These are phyloP conservation scores for Zosterops borbonicus DNA, from an alignment of 2,113 vertebrate genomes.

Conservation along the genomic window DNA sequence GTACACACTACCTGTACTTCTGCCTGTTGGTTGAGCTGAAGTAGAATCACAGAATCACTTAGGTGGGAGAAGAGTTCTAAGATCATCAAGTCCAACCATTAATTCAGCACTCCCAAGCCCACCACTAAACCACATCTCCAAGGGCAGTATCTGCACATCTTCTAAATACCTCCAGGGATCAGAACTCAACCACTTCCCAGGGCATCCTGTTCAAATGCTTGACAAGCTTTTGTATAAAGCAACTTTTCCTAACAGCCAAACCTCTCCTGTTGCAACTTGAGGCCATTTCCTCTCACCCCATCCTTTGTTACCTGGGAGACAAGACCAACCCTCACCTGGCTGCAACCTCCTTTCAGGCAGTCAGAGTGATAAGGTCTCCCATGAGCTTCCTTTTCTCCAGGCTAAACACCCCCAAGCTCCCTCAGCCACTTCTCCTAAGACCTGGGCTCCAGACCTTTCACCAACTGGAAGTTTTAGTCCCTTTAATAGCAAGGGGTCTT, in stretches of 20 bases:
- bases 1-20: background rate
- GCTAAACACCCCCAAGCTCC: background rate
- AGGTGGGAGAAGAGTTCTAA: background rate
- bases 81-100: background rate
- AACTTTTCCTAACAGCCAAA: background rate
- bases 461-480: background rate
- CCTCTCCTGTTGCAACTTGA: background rate
- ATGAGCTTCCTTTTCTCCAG: background rate
- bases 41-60: background rate
- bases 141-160: rapidly evolving
- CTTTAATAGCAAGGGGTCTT: background rate
- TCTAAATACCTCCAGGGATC: background rate
- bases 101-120: background rate
- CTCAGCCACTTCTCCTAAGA: background rate
- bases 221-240: background rate
- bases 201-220: background rate
- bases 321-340: background rate
- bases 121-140: background rate
- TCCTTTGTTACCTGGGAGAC: background rate
- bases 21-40: background rate
- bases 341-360: background rate
- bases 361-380: rapidly evolving
- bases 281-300: background rate
- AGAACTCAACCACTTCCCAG: background rate
- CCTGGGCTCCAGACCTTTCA: background rate